Percentiles rank a stretch among this genome's conserved stretches.
Evolutionary conservation across 2,888 invertebrate genomes (phyloP).

Genomic region (Tuta absoluta): DNA sequence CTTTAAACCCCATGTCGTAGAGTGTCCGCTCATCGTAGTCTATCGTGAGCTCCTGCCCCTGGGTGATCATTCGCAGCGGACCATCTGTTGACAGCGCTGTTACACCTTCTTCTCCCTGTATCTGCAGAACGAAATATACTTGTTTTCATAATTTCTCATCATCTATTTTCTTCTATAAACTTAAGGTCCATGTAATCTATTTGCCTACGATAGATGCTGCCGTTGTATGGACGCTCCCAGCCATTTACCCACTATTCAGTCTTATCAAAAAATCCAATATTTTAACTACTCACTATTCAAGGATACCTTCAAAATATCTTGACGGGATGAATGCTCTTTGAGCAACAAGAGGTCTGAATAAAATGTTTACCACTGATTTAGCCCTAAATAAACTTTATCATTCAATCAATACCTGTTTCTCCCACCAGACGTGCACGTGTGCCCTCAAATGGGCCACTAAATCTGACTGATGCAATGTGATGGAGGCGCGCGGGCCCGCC

Average conservation of each 20-base stretch:
- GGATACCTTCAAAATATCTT: no score
- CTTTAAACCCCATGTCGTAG: slow-evolving; percentile 96
- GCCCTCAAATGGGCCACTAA: slow-evolving; percentile 95
- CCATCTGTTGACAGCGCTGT: slow-evolving; percentile 88
- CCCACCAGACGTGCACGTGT: slow-evolving; percentile 98
- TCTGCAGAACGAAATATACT: slow-evolving; percentile 47
- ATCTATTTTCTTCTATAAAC: no score
- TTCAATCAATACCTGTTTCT: slow-evolving; percentile 78
- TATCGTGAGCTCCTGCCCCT: slow-evolving; percentile 95
- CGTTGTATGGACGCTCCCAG: no score
- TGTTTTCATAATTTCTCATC: neutral
- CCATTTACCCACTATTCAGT: no score
- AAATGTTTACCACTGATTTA: no score
- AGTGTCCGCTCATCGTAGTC: slow-evolving; percentile 96
- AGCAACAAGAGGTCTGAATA: no score
- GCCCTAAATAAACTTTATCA: no score
- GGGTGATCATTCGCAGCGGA: slow-evolving; percentile 94
- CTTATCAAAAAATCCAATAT: no score
- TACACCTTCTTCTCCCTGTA: slow-evolving; percentile 76
- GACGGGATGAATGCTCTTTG: no score
- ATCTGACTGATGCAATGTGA: slow-evolving; percentile 92
- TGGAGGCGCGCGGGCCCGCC: slow-evolving; percentile 89
- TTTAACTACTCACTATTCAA: no score
- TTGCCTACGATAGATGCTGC: no score
- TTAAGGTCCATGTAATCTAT: no score